Evolutionary conservation across 2,113 vertebrate genomes (phyloP), one percentile per base, ranked within the genome.

Genomic region (Pseudopipra pipra): DNA sequence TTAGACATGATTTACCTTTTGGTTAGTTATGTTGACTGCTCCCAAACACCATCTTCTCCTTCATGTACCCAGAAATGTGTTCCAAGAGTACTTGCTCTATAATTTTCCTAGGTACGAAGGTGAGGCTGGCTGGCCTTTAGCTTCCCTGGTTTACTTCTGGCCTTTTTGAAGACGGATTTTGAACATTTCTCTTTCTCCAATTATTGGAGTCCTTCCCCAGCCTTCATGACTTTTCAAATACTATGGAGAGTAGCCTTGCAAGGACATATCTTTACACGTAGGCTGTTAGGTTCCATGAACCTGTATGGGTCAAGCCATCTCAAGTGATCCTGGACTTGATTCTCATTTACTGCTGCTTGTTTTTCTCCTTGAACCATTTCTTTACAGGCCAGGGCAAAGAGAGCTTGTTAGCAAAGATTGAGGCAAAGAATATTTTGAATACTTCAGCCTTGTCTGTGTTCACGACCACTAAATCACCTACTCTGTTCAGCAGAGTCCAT

Each of bases 271-370:
- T 88, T 79, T 54, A 35, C 21, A 46, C 41, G 7, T 8, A 72
- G 58, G 14, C 6, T 58, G 13, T 47, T 0, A 0, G 27, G 18
- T 68, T 7, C 14, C 2, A 5, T 15, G 27, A 12, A 46, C 7
- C 3, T 55, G 3, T 27, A 20, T 18, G 19, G 25, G 7, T 56
- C 30, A 62, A 76, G 37, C 11, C 5, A 35, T 39, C 18, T 77
- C n/a, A 61, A 58, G 24, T 10, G 84, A 9, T 52, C 10, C 37
- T 39, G 21, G n/a, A 25, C 24, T 25, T 79, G 27, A 20, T 8
- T 52, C 11, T 10, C 6, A 16, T 39, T 47, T 82, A 27, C 17
- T 63, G 6, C 16, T 54, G 9, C 5, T 35, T 12, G 0, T 24
- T 82, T 7, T 55, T 54, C 39, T 82, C 43, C 80, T 54, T 37